These are phyloP conservation scores for Sebastes taczanowskii DNA, from an alignment of 2,797 vertebrate species.

Conservation along the genomic window DNA sequence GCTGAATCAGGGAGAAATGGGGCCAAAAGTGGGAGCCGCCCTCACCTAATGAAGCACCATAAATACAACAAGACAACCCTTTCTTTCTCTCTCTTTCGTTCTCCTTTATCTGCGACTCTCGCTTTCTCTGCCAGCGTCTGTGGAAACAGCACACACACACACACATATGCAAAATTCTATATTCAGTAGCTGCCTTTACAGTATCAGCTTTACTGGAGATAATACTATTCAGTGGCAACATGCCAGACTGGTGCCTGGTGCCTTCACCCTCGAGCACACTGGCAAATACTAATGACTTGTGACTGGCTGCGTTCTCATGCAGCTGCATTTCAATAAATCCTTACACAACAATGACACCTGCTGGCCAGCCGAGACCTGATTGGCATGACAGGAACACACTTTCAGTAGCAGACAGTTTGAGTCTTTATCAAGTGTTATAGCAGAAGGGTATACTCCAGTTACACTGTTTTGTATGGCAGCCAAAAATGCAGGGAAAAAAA, in stretches of 20 bases:
- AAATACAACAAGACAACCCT: constrained; percentile 23
- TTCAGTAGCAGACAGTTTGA: too few species aligned
- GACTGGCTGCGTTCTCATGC: neutral
- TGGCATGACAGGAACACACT: neutral
- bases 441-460: neutral
- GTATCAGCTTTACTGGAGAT: constrained; percentile 22
- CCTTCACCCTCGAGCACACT: constrained; percentile 11
- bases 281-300: constrained; percentile 10
- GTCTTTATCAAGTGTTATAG: neutral
- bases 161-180: neutral
- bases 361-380: constrained; percentile 22
- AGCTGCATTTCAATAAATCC: constrained; percentile 12
- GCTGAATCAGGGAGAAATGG: constrained; percentile 59
- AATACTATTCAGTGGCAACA: constrained; percentile 16
- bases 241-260: constrained; percentile 12
- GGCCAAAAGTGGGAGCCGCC: constrained; percentile 38
- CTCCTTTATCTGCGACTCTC: neutral
- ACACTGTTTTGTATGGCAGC: neutral
- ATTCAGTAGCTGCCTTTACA: constrained; percentile 19
- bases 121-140: constrained; percentile 1
- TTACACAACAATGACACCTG: constrained; percentile 65
- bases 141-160: neutral
- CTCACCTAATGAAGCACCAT: constrained; percentile 37
- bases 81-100: neutral
- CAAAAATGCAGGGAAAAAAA: neutral